A percentile compares a stretch with the other conserved stretches of the same genome.
Conservation (phyloP, 2,113 vertebrate genomes). For the Myotis yumanensis region DNA sequence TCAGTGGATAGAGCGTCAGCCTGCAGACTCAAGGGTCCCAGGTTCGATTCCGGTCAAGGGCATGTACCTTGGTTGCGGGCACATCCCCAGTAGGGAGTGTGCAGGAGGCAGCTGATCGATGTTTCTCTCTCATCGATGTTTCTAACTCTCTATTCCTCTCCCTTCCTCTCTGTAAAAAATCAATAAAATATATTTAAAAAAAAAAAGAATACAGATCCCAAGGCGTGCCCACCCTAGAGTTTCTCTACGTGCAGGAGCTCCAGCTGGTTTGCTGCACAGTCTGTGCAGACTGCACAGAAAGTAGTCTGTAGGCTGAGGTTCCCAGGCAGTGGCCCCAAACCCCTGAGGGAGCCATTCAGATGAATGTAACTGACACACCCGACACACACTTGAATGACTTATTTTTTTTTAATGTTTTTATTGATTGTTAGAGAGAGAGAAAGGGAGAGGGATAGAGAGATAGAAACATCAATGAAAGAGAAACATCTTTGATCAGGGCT, state of each 20-base stretch:
- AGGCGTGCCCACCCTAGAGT: not conserved
- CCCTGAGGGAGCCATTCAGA: not conserved
- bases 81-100: too few species aligned
- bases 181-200: too few species aligned
- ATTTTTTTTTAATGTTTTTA: not conserved
- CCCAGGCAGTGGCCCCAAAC: not conserved
- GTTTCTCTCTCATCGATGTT: too few species aligned
- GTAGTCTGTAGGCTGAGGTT: not conserved
- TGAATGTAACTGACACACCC: not conserved
- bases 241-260: not conserved
- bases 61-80: too few species aligned
- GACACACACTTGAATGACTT: not conserved
- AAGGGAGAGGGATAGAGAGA: not conserved
- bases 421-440: not conserved
- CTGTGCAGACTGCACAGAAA: not conserved
- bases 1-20: too few species aligned
- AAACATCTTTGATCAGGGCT: too few species aligned
- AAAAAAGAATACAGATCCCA: not conserved
- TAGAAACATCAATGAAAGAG: not conserved
- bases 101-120: too few species aligned
- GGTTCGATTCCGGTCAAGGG: too few species aligned
- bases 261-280: not conserved
- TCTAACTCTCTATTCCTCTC: too few species aligned
- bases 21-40: too few species aligned
- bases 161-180: too few species aligned